phyloP scores from a whole-genome alignment of 2,888 invertebrate species.

The Seira sanloemensis region DNA sequence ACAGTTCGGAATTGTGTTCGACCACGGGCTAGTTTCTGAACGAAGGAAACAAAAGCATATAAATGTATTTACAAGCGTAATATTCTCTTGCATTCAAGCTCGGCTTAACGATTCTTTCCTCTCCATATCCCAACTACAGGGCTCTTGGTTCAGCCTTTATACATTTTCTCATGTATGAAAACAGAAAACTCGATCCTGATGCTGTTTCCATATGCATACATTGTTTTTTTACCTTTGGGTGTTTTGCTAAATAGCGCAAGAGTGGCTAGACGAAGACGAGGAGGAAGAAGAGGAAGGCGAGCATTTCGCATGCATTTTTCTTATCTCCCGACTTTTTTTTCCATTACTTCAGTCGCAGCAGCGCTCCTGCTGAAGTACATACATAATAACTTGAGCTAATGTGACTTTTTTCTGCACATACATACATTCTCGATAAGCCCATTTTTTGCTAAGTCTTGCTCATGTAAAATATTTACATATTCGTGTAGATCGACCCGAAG shows the following conservation, averaged over 20 bases:
- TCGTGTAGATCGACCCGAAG: neutral
- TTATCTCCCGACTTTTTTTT: slow-evolving; percentile 2
- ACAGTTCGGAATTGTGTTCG: neutral
- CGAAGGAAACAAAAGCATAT: neutral
- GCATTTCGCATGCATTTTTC: neutral
- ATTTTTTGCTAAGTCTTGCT: neutral
- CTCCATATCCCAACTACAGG: too few relatives aligned
- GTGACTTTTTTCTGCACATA: slow-evolving; percentile 15
- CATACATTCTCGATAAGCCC: neutral
- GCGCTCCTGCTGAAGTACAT: neutral
- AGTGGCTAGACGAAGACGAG: neutral
- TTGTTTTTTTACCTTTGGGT: neutral
- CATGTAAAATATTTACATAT: slow-evolving; percentile 9
- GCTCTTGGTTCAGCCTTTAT: too few relatives aligned
- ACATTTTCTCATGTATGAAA: neutral
- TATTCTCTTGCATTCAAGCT: neutral
- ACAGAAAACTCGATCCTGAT: slow-evolving; percentile 3
- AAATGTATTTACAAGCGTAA: too few relatives aligned
- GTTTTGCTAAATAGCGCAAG: neutral
- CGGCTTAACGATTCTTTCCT: too few relatives aligned
- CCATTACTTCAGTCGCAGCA: neutral
- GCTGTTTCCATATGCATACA: neutral
- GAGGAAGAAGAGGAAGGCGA: neutral
- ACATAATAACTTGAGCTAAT: neutral
- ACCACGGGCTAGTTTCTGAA: slow-evolving; percentile 4